phyloP scores from a whole-genome alignment of 2,888 invertebrate genomes.

The Andrena camellia region DNA sequence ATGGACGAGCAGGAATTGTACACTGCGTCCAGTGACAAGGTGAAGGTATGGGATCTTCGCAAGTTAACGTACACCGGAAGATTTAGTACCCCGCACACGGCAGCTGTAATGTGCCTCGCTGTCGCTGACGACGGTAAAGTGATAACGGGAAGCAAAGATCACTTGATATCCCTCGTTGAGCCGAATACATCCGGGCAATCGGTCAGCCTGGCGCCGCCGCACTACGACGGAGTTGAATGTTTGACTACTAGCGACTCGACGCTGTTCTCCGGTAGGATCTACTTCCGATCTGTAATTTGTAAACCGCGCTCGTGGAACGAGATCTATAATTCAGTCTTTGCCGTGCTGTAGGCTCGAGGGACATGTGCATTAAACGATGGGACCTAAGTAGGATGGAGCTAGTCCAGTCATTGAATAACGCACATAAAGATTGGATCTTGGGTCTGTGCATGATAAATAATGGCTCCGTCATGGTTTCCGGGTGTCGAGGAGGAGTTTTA shows the following conservation, averaged over 20 bases:
- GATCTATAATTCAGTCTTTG: not conserved
- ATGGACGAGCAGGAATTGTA: slow-evolving; percentile 89
- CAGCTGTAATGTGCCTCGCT: slow-evolving; percentile 94
- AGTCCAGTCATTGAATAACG: slow-evolving; percentile 90
- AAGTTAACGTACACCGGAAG: slow-evolving; percentile 91
- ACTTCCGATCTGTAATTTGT: not conserved
- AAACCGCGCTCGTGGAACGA: not conserved
- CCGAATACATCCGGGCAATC: slow-evolving; percentile 85
- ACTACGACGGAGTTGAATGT: slow-evolving; percentile 95
- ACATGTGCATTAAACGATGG: slow-evolving; percentile 95
- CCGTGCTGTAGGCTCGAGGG: slow-evolving; percentile 88
- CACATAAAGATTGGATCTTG: slow-evolving; percentile 95
- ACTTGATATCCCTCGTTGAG: slow-evolving; percentile 86
- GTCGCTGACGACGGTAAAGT: slow-evolving; percentile 89
- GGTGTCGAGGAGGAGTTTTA: slow-evolving; percentile 91
- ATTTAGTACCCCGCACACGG: slow-evolving; percentile 92
- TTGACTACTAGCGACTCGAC: slow-evolving; percentile 89
- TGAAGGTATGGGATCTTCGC: slow-evolving; percentile 94
- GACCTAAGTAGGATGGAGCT: slow-evolving; percentile 88
- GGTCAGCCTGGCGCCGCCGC: slow-evolving; percentile 91
- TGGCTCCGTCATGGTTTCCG: slow-evolving; percentile 88
- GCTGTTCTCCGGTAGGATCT: slow-evolving; percentile 89
- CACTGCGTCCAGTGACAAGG: slow-evolving; percentile 92
- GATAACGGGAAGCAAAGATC: slow-evolving; percentile 95
- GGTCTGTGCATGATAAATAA: slow-evolving; percentile 88